Evolutionary conservation across 1,140 invertebrate genomes (phyloP).

Genomic region (Steinernema feltiae): DNA sequence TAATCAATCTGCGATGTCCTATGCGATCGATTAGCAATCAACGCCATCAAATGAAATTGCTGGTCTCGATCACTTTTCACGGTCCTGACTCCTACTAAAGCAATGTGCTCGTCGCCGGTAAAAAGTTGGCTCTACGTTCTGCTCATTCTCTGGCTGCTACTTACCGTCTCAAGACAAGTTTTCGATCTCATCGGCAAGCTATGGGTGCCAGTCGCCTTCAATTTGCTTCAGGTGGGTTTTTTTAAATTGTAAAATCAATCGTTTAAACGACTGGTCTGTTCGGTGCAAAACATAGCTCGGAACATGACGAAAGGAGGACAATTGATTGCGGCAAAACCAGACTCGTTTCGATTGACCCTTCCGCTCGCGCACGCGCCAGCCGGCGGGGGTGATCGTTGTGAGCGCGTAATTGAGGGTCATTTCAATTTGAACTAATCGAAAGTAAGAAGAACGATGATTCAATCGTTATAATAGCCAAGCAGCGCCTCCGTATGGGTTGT

Average conservation of each 20-base stretch:
- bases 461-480: not conserved
- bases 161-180: not conserved
- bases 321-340: constrained; percentile 3
- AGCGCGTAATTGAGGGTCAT: not conserved
- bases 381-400: not conserved
- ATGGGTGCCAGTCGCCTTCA: not conserved
- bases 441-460: not conserved
- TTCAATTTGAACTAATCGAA: not conserved
- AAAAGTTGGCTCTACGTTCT: constrained; percentile 4
- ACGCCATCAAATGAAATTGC: not conserved
- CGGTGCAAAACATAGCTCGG: not conserved
- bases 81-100: not conserved
- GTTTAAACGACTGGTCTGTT: not conserved
- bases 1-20: not conserved
- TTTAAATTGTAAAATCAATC: not conserved
- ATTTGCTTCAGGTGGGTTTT: not conserved
- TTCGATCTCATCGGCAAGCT: constrained; percentile 9
- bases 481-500: not conserved
- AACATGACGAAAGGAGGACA: not conserved
- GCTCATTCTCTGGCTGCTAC: not conserved
- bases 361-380: not conserved
- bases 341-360: not conserved
- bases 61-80: not conserved
- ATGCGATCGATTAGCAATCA: constrained; percentile 11
- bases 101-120: not conserved